Evolutionary conservation across 2,797 vertebrate species (phyloP).

Genomic region (Megaceryle alcyon): DNA sequence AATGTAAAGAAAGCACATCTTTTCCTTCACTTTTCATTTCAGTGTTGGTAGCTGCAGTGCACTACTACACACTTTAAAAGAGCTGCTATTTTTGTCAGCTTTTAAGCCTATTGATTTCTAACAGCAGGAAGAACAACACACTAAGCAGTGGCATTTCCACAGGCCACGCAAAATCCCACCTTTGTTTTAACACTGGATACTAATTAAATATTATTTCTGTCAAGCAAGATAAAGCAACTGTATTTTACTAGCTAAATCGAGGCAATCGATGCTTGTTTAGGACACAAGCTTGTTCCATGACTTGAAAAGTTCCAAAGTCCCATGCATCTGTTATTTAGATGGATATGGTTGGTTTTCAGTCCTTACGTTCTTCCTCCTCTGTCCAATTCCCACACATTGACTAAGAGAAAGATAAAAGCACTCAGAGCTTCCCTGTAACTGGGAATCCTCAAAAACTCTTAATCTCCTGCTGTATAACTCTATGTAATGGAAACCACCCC

Average conservation of each 20-base stretch:
- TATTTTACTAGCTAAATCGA: background rate
- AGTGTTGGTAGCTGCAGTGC: background rate
- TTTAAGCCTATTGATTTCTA: slow-evolving; percentile 2
- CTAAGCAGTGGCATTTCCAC: slow-evolving; percentile 1
- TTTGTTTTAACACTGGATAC: background rate
- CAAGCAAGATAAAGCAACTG: background rate
- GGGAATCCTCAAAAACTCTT: background rate
- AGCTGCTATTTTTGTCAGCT: background rate
- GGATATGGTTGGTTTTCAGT: background rate
- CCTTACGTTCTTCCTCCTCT: background rate
- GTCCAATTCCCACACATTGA: background rate
- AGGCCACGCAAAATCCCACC: background rate
- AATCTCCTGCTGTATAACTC: background rate
- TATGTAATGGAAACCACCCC: background rate
- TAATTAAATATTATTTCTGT: background rate
- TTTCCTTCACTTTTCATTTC: background rate
- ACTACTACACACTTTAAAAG: background rate
- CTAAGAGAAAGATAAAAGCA: background rate
- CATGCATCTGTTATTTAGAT: background rate
- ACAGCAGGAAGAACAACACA: background rate
- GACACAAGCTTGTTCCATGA: background rate
- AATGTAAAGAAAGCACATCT: background rate
- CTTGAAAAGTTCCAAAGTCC: background rate
- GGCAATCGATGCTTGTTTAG: background rate
- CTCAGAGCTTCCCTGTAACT: background rate